These are phyloP conservation scores for Lepeophtheirus nordmannii DNA, from an alignment of 2,888 invertebrate genomes.

Conservation along the genomic window DNA sequence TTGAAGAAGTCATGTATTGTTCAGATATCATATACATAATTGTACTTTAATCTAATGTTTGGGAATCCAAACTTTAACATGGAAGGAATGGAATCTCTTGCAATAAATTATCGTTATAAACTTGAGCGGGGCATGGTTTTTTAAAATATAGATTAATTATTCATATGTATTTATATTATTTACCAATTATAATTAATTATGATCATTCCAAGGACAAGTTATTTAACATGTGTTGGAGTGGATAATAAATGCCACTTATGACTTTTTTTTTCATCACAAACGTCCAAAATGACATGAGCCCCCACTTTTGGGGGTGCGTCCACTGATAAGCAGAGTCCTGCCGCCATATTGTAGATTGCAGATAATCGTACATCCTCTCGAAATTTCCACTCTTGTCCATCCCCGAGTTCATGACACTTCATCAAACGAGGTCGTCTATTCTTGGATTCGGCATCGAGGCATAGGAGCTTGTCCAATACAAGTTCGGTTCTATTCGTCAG, in stretches of 20 bases:
- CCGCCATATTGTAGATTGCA: conserved; percentile 69
- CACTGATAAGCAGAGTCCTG: conserved; percentile 58
- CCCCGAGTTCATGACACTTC: conserved; percentile 83
- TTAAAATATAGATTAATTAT: too few relatives aligned
- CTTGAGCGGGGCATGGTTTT: too few relatives aligned
- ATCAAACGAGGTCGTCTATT: conserved; percentile 50
- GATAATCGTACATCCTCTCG: conserved; percentile 37
- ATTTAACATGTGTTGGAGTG: background rate
- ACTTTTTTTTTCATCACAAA: conserved; percentile 13
- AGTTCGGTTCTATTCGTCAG: conserved; percentile 52
- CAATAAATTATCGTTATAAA: too few relatives aligned
- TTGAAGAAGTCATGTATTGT: too few relatives aligned
- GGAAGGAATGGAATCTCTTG: too few relatives aligned
- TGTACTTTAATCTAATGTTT: too few relatives aligned
- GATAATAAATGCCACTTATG: conserved; percentile 2
- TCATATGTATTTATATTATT: too few relatives aligned
- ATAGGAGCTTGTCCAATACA: conserved; percentile 63
- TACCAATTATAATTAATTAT: too few relatives aligned
- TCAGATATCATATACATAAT: too few relatives aligned
- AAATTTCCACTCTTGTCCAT: conserved; percentile 81
- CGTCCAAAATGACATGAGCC: conserved; percentile 12
- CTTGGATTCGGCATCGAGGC: conserved; percentile 55
- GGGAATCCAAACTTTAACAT: too few relatives aligned
- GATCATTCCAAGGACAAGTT: background rate
- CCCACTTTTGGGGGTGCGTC: background rate